These are phyloP conservation scores for Spilogale gracilis DNA, from an alignment of 2,113 vertebrate species.

Conservation along the genomic window DNA sequence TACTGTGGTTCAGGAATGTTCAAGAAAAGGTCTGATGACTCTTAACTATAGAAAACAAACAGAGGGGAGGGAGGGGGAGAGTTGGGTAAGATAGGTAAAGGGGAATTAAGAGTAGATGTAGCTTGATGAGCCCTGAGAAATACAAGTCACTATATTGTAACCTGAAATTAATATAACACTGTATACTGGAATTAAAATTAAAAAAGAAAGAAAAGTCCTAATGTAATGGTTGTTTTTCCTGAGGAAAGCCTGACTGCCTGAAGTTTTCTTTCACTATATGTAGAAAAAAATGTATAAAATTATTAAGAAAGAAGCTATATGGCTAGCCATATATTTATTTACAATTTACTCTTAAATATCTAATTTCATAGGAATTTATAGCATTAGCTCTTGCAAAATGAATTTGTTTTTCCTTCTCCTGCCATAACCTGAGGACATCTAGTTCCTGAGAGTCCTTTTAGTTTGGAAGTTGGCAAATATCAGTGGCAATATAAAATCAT, in stretches of 20 bases:
- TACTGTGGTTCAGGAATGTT: not conserved
- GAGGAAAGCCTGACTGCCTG: not conserved
- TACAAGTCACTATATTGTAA: not conserved
- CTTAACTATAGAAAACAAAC: not conserved
- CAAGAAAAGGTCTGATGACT: not conserved
- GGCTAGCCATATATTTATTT: not conserved
- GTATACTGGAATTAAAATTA: not conserved
- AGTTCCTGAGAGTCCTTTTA: constrained; percentile 30
- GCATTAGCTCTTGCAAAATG: not conserved
- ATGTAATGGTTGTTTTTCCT: not conserved
- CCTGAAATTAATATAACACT: not conserved
- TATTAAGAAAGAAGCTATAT: not conserved
- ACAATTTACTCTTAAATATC: not conserved
- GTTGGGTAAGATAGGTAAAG: not conserved
- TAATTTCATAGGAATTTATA: constrained; percentile 31
- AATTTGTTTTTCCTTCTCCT: constrained; percentile 3
- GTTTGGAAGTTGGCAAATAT: constrained; percentile 42
- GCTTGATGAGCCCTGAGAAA: not conserved
- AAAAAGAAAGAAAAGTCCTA: not conserved
- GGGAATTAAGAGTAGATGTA: not conserved
- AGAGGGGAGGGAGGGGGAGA: not conserved
- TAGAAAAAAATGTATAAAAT: not conserved
- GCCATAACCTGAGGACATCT: not conserved
- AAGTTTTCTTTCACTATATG: not conserved
- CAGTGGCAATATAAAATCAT: not conserved